Evolutionary conservation across 2,113 vertebrate species (phyloP).

Genomic region (Setophaga petechia): DNA sequence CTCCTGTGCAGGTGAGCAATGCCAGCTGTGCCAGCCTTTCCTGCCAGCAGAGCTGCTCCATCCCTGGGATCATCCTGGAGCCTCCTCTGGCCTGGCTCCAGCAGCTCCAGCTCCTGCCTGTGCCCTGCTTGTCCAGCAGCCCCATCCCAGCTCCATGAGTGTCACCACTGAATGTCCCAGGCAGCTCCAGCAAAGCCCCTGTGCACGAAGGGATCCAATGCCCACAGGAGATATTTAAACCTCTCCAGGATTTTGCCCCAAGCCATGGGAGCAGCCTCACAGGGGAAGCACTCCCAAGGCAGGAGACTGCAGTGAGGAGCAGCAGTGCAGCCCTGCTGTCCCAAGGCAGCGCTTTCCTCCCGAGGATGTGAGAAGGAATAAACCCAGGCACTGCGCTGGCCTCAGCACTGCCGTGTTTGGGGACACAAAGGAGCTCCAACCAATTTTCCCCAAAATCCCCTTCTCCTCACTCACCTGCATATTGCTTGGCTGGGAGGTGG

Average conservation of each 20-base stretch:
- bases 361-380: accelerated
- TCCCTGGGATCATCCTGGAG: background rate
- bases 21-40: background rate
- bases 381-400: background rate
- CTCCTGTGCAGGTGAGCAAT: background rate
- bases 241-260: background rate
- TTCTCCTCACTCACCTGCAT: background rate
- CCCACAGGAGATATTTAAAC: accelerated
- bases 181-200: background rate
- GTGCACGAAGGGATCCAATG: background rate
- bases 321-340: background rate
- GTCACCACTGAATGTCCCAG: background rate
- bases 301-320: background rate
- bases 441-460: background rate
- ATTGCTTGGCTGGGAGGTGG: background rate
- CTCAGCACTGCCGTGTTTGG: accelerated
- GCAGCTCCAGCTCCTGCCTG: background rate
- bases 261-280: background rate
- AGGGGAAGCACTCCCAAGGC: background rate
- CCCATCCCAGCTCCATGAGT: background rate
- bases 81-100: background rate
- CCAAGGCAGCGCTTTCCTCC: background rate
- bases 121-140: background rate
- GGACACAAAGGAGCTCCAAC: background rate
- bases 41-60: background rate